Evolutionary conservation across 2,888 invertebrate genomes (phyloP), one percentile per base, ranked within the genome.

Genomic region (Cataglyphis albicans): DNA sequence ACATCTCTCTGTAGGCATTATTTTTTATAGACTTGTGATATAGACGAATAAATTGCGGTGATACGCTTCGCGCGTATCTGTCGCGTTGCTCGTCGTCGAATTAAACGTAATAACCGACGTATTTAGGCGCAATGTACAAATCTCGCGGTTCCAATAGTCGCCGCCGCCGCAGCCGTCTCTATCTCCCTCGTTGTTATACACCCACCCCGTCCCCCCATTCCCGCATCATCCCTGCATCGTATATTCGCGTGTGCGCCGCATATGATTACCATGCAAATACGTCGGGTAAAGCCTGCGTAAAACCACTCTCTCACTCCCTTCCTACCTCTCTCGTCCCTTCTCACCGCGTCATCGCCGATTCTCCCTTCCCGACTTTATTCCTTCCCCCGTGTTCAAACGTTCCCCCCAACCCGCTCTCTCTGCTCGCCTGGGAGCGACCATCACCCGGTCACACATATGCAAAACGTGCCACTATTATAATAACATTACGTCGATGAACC

Each of bases 401-500:
- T 74, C 15, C 76, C 68, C 6, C 64, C 52, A 59, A 1, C 35
- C 57, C 32, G 32, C 48, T 82, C 25, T 38, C 32, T 63, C 75
- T 72, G 48, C 35, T 55, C 55, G 61, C 61, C 70, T 18, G 72
- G 57, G 5, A 44, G 29, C 63, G 74, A 35, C 86, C 44, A 84
- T 80, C 84, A 87, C 84, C 86, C 89, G 89, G 91, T 91, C 92
- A 89, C 91, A 91, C 91, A 91, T 93, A 93, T 93, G 93, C 93
- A 93, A 93, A 93, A 93, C 92, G 92, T 88, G 90, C 92, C 92
- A 89, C 92, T 91, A 93, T 94, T 93, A 94, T 94, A 94, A 94
- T 93, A 93, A 93, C 93, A 92, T 94, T 93, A 93, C 91, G 92
- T 88, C 92, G 92, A 93, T 94, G 93, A 94, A 94, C 92, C 92